These are phyloP conservation scores for Aphidoletes aphidimyza DNA, from an alignment of 2,888 invertebrate species.

Conservation along the genomic window DNA sequence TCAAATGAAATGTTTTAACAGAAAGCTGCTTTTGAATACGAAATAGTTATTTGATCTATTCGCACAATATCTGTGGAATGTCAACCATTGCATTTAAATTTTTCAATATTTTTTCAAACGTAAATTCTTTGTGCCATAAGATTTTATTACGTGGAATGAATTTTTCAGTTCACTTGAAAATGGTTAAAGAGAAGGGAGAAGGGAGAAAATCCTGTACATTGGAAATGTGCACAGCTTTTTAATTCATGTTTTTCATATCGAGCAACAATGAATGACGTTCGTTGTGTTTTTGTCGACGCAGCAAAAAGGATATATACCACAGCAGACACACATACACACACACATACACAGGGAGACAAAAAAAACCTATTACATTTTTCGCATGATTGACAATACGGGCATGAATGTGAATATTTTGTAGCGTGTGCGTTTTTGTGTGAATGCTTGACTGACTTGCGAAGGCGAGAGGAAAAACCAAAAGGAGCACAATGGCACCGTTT, in stretches of 20 bases:
- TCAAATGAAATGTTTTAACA: not conserved
- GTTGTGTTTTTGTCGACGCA: slow-evolving; percentile 4
- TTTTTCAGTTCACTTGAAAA: not conserved
- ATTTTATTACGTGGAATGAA: not conserved
- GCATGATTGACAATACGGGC: slow-evolving; percentile 30
- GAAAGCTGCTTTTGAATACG: no score
- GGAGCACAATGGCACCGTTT: not conserved
- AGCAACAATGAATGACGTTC: not conserved
- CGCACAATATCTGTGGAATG: no score
- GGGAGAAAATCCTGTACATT: not conserved
- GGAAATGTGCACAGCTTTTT: not conserved
- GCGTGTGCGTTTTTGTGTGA: not conserved
- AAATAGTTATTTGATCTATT: no score
- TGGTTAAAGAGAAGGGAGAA: not conserved
- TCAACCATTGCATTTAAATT: no score
- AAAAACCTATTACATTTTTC: slow-evolving; percentile 41
- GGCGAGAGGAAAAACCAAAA: not conserved
- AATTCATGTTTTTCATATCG: slow-evolving; percentile 34
- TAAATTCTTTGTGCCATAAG: slow-evolving; percentile 11
- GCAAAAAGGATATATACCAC: not conserved
- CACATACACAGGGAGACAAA: no score
- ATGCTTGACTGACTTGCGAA: not conserved
- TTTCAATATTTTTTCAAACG: not conserved
- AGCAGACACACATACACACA: no score
- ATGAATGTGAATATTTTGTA: slow-evolving; percentile 47